Evolutionary conservation across 2,797 vertebrate genomes (phyloP).

Genomic region (Knipowitschia caucasica): DNA sequence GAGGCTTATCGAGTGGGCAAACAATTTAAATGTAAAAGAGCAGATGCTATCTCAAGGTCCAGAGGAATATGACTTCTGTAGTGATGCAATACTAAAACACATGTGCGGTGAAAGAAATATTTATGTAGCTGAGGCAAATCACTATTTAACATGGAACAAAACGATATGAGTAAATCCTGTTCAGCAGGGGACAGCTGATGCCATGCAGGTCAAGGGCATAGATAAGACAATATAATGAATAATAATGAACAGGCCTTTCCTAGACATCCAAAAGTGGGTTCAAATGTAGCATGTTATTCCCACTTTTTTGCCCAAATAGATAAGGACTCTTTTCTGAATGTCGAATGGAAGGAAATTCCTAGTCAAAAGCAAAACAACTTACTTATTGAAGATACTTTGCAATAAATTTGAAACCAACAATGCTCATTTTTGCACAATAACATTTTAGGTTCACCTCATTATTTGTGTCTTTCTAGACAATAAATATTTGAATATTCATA

Average conservation of each 20-base stretch:
- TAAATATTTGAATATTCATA: no score
- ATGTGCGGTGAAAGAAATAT: neutral
- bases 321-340: no score
- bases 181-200: neutral
- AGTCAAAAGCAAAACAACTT: no score
- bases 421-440: no score
- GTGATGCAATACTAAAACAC: neutral
- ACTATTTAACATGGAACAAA: slow-evolving; percentile 9
- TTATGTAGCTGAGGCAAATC: neutral
- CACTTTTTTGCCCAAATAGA: no score
- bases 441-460: no score
- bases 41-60: slow-evolving; percentile 8
- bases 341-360: no score
- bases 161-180: neutral
- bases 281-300: neutral
- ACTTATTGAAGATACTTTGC: no score
- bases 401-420: no score
- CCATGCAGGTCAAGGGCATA: neutral
- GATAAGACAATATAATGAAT: neutral
- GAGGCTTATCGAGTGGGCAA: slow-evolving; percentile 5
- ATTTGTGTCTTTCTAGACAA: no score
- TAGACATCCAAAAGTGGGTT: neutral
- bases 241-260: neutral
- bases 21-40: slow-evolving; percentile 16
- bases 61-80: neutral